These are phyloP conservation scores for Apogon talboti DNA, from an alignment of 2,797 vertebrate genomes.

Conservation along the genomic window DNA sequence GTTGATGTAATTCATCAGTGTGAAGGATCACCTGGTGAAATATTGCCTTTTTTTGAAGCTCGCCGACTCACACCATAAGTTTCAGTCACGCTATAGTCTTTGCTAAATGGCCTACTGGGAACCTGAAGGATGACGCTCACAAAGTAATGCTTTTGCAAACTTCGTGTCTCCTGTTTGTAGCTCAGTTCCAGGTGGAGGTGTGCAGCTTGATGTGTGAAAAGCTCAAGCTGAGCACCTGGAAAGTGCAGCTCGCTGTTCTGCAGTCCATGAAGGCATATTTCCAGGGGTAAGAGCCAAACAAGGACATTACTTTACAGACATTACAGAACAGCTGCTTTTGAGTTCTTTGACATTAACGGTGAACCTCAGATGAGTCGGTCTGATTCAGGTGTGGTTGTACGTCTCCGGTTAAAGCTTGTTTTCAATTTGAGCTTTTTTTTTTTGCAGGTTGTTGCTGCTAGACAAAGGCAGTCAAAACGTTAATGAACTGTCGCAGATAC, in stretches of 20 bases:
- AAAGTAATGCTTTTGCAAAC: neutral
- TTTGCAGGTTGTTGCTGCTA: constrained; percentile 89
- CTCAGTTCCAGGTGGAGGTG: constrained; percentile 89
- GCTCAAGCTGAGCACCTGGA: constrained; percentile 95
- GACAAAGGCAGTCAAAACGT: constrained; percentile 87
- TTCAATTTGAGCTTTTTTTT: neutral
- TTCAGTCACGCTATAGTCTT: too few species aligned
- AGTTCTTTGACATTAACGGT: neutral
- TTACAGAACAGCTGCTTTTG: neutral
- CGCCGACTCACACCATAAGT: too few species aligned
- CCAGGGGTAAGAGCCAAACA: constrained; percentile 84
- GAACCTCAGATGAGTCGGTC: neutral
- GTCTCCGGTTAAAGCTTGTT: neutral
- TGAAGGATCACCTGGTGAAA: neutral
- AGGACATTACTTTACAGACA: too few species aligned
- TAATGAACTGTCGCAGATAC: constrained; percentile 87
- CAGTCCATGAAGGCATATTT: constrained; percentile 95
- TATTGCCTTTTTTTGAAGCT: neutral
- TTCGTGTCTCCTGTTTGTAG: constrained; percentile 73
- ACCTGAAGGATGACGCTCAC: neutral
- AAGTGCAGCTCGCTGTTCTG: constrained; percentile 93
- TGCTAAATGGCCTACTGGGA: constrained; percentile 2
- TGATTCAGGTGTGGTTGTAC: neutral
- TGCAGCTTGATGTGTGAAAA: constrained; percentile 93
- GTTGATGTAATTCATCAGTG: too few species aligned